Evolutionary conservation across 2,113 vertebrate species (phyloP).

Genomic region (Carlito syrichta): DNA sequence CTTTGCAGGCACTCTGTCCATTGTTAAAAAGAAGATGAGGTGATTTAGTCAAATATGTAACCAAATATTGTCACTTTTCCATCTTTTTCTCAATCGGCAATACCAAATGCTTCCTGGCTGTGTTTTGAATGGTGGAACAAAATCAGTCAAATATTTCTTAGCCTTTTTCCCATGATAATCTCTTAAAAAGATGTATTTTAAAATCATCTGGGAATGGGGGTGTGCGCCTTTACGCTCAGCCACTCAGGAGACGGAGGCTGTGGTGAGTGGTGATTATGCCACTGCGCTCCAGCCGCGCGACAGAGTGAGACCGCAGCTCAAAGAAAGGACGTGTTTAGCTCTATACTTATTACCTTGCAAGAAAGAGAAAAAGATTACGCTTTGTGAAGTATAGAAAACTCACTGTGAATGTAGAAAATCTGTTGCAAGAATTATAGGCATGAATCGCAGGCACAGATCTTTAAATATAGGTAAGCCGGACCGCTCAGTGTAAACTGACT

Average conservation of each 20-base stretch:
- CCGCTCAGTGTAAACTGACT: neutral
- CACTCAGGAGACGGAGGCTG: too few species aligned
- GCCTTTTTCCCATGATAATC: neutral
- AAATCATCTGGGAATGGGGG: too few species aligned
- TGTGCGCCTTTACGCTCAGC: too few species aligned
- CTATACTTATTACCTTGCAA: neutral
- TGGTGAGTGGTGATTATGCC: too few species aligned
- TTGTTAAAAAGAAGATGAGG: neutral
- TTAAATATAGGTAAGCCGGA: neutral
- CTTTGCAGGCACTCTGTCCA: neutral
- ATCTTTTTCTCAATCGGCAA: neutral
- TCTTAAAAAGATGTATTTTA: too few species aligned
- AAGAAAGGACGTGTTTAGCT: neutral
- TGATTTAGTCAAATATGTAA: neutral
- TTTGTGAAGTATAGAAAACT: constrained; percentile 8
- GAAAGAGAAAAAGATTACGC: neutral
- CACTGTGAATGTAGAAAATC: neutral
- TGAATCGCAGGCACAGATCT: neutral
- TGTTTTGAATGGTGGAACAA: neutral
- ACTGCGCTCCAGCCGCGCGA: too few species aligned
- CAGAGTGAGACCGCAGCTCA: too few species aligned
- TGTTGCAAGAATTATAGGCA: constrained; percentile 19
- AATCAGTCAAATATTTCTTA: neutral
- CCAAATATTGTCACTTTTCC: constrained; percentile 1
- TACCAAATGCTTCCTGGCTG: neutral